Evolutionary conservation across 2,888 invertebrate genomes (phyloP).

Genomic region (Scaptomyza reducta): DNA sequence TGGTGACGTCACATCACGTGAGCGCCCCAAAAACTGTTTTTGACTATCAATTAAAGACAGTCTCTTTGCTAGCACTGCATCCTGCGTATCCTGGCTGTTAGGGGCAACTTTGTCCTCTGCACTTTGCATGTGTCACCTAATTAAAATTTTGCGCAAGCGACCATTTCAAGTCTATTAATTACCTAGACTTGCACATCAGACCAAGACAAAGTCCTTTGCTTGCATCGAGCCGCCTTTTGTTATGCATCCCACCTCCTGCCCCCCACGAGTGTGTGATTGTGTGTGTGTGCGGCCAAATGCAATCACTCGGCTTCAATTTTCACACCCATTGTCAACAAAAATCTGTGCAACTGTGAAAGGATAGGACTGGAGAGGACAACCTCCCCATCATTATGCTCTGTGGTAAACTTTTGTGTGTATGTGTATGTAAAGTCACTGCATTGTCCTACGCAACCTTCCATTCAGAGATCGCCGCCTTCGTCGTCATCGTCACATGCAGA

Average conservation of each 20-base stretch:
- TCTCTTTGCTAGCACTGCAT: conserved; percentile 10
- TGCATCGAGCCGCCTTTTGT: conserved; percentile 29
- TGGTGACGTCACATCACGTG: conserved; percentile 43
- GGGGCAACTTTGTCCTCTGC: conserved; percentile 22
- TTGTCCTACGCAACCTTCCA: conserved; percentile 75
- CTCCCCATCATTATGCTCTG: conserved; percentile 62
- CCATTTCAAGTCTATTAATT: conserved; percentile 79
- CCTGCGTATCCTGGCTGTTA: conserved; percentile 15
- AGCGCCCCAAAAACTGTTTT: conserved; percentile 58
- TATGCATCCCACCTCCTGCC: conserved; percentile 1
- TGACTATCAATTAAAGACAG: conserved; percentile 78
- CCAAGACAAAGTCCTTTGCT: conserved; percentile 39
- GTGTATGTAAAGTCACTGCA: conserved; percentile 51
- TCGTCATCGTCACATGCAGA: conserved; percentile 70
- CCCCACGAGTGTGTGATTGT: conserved; percentile 1
- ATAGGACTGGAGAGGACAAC: background rate
- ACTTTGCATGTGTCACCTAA: conserved; percentile 76
- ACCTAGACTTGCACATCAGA: conserved; percentile 55
- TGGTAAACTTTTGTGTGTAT: conserved; percentile 52
- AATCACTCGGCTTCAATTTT: conserved; percentile 80
- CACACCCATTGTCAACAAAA: conserved; percentile 79
- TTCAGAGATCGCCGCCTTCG: conserved; percentile 50
- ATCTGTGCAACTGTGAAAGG: conserved; percentile 69
- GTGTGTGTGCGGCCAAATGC: conserved; percentile 56
- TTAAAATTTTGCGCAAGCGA: conserved; percentile 74